These are phyloP conservation scores for Rhopalosiphum nymphaeae DNA, from an alignment of 2,888 invertebrate species.

Conservation along the genomic window DNA sequence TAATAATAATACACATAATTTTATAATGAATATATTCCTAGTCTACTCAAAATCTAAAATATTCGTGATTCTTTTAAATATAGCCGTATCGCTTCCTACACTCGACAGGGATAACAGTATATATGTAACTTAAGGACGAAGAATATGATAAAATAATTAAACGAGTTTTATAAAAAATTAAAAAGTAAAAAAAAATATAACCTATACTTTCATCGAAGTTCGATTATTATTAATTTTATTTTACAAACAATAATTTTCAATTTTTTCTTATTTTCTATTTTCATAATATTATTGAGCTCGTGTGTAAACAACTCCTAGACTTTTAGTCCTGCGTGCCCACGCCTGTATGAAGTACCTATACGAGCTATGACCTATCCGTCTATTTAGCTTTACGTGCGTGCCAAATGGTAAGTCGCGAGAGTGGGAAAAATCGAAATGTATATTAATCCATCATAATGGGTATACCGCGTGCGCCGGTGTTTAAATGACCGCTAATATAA, in stretches of 20 bases:
- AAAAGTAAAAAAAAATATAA: too few species aligned
- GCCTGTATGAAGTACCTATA: background rate
- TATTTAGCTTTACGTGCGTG: background rate
- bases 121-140: too few species aligned
- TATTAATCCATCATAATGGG: background rate
- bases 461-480: background rate
- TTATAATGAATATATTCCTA: background rate
- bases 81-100: too few species aligned
- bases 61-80: background rate
- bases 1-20: background rate
- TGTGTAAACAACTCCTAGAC: background rate
- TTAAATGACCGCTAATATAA: background rate
- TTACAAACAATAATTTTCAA: background rate
- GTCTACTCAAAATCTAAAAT: background rate
- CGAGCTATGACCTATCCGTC: background rate
- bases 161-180: too few species aligned
- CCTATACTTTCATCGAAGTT: too few species aligned
- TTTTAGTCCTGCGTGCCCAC: background rate
- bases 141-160: too few species aligned
- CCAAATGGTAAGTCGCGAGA: background rate
- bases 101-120: too few species aligned
- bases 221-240: too few species aligned
- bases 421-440: background rate
- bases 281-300: background rate
- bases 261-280: background rate